Evolutionary conservation across 2,888 invertebrate genomes (phyloP).

Genomic region (Coecobrya sp.): DNA sequence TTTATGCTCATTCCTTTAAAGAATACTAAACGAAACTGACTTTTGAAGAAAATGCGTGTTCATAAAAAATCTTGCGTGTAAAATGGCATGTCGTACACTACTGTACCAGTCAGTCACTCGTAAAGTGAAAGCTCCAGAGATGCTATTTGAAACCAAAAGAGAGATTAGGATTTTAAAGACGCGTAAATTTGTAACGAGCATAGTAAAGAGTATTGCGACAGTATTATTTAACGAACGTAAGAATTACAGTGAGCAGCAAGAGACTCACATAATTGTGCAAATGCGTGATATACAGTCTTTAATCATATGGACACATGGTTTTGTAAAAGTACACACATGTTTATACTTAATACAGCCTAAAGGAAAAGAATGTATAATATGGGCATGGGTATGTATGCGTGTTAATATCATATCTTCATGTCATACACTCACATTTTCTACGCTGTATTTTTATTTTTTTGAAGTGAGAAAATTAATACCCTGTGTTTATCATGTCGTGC

Average conservation of each 20-base stretch:
- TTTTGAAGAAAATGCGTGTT: slow-evolving; percentile 17
- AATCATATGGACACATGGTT: slow-evolving; percentile 35
- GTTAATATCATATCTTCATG: not conserved
- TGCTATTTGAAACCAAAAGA: not conserved
- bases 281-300: slow-evolving; percentile 46
- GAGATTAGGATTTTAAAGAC: slow-evolving; percentile 3
- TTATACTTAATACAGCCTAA: not conserved
- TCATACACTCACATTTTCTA: not conserved
- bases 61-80: not conserved
- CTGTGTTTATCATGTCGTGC: not conserved
- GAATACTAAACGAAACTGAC: slow-evolving; percentile 5
- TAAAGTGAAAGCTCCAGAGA: slow-evolving; percentile 35
- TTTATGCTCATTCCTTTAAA: slow-evolving; percentile 26
- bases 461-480: slow-evolving; percentile 50
- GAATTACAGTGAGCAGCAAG: slow-evolving; percentile 5
- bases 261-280: slow-evolving; percentile 20
- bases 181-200: slow-evolving; percentile 23
- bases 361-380: not conserved
- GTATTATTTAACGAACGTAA: not conserved
- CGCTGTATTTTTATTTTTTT: slow-evolving; percentile 26
- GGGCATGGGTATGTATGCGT: not conserved
- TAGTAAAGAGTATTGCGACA: not conserved
- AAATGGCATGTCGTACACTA: not conserved
- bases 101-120: not conserved
- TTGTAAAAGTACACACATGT: not conserved